These are phyloP conservation scores for Oxyura jamaicensis DNA, from an alignment of 2,113 vertebrate genomes.

Conservation along the genomic window DNA sequence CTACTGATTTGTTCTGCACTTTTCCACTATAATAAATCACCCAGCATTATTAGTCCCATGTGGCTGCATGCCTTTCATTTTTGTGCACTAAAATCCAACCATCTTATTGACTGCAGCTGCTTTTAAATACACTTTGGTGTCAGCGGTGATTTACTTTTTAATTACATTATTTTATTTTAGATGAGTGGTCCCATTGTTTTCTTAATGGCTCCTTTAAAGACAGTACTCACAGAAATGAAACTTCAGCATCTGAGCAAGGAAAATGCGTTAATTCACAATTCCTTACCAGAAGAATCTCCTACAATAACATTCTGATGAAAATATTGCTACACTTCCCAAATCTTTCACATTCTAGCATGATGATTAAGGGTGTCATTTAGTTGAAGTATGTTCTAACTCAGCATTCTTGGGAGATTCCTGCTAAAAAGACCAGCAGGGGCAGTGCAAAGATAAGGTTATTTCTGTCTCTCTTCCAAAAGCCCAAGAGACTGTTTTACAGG, in stretches of 20 bases:
- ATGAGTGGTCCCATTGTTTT: conserved; percentile 34
- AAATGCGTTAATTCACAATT: conserved; percentile 10
- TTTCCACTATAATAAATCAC: conserved; percentile 20
- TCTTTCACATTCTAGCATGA: background rate
- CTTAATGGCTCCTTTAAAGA: conserved; percentile 40
- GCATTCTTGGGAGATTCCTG: background rate
- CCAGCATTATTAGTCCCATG: conserved; percentile 15
- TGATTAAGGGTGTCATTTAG: background rate
- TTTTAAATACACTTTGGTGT: conserved; percentile 61
- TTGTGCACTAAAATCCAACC: conserved; percentile 4
- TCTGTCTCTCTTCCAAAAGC: background rate
- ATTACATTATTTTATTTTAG: conserved; percentile 54
- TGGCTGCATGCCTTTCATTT: conserved; percentile 39
- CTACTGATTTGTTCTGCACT: conserved; percentile 1
- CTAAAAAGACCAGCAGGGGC: background rate
- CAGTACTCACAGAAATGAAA: conserved; percentile 9
- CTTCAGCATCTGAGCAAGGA: background rate
- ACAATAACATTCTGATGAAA: background rate
- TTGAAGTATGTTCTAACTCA: background rate
- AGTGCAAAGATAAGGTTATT: background rate
- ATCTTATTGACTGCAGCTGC: conserved; percentile 54
- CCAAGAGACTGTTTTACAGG: background rate
- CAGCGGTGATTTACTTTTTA: conserved; percentile 62
- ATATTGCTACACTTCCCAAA: background rate
- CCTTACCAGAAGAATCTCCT: background rate